A percentile compares a stretch with the other conserved stretches of the same genome.
Conservation (phyloP, 2,113 vertebrate genomes). For the Blennius ocellaris region DNA sequence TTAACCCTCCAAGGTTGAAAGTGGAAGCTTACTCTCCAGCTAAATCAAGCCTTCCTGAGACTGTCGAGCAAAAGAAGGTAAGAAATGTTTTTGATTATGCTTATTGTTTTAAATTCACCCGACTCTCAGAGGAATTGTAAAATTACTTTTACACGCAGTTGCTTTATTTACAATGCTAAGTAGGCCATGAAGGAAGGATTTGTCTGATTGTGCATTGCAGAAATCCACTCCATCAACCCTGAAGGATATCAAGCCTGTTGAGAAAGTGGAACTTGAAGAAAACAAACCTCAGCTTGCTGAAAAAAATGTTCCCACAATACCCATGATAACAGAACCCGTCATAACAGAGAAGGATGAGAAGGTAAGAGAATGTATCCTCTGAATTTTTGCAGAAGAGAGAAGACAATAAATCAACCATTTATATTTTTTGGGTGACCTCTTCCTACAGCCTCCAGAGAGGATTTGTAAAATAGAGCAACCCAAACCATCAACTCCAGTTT, state of each 20-base stretch:
- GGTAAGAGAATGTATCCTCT: background rate
- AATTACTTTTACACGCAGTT: too few species aligned
- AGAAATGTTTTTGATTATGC: background rate
- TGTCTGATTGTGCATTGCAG: background rate
- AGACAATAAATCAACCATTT: background rate
- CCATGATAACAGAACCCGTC: background rate
- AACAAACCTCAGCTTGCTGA: background rate
- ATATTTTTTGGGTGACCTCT: slow-evolving; percentile 1
- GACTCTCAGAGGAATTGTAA: too few species aligned
- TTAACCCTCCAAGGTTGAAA: background rate
- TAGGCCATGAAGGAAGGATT: background rate
- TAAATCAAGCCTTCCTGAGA: background rate
- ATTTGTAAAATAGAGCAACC: slow-evolving; percentile 19
- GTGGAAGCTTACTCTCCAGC: background rate
- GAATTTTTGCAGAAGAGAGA: background rate
- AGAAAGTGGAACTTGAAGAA: background rate
- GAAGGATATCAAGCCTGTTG: too few species aligned
- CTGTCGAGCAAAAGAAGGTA: slow-evolving; percentile 6
- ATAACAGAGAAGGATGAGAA: background rate
- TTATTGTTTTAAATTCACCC: too few species aligned
- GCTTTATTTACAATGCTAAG: too few species aligned
- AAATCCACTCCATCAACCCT: background rate
- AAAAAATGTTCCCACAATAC: background rate
- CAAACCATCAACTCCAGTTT: slow-evolving; percentile 4
- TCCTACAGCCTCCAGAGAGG: slow-evolving; percentile 21